Percentiles rank a stretch among this genome's conserved stretches.
Evolutionary conservation across 2,113 vertebrate species (phyloP).

Genomic region (Grallaria varia): DNA sequence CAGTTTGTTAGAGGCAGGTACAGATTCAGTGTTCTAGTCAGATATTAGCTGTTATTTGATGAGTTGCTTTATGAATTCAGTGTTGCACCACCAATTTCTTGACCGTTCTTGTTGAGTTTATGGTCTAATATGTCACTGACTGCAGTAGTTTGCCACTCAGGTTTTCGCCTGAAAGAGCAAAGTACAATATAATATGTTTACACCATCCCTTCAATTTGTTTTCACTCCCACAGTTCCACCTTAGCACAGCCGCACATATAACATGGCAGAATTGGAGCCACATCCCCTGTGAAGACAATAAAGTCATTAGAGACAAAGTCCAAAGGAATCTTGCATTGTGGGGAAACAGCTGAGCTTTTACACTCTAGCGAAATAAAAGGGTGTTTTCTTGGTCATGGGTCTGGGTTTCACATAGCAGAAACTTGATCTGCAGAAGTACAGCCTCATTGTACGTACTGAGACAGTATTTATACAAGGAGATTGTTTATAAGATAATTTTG

Average conservation of each 20-base stretch:
- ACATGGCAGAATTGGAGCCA: background rate
- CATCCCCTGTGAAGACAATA: background rate
- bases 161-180: background rate
- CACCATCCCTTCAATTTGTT: background rate
- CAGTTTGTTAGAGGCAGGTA: background rate
- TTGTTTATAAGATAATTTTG: background rate
- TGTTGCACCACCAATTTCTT: background rate
- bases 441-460: background rate
- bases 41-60: background rate
- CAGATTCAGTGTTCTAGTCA: background rate
- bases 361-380: background rate
- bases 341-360: background rate
- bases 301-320: background rate
- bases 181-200: background rate
- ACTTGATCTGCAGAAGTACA: background rate
- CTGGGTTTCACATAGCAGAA: background rate
- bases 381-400: rapidly evolving
- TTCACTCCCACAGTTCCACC: background rate
- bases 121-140: background rate
- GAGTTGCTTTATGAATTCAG: background rate
- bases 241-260: background rate
- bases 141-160: background rate
- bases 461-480: background rate
- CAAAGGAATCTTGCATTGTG: background rate
- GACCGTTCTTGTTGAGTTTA: background rate